Evolutionary conservation across 2,113 vertebrate species (phyloP).

Genomic region (Ascaphus truei): DNA sequence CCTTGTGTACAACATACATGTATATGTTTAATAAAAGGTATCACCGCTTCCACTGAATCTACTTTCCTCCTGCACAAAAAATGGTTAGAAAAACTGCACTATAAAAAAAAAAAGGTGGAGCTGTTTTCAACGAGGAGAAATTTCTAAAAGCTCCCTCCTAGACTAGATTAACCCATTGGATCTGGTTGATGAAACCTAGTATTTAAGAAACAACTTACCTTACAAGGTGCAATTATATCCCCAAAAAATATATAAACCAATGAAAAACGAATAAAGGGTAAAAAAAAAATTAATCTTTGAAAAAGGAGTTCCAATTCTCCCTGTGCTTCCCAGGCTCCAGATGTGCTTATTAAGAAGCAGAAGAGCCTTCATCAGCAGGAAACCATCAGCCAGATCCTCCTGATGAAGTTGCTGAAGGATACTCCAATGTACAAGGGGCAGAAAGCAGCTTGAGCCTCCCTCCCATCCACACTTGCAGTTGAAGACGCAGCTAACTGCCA

Average conservation of each 20-base stretch:
- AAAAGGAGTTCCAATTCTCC: neutral
- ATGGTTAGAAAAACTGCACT: neutral
- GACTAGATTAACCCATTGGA: neutral
- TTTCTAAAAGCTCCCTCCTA: neutral
- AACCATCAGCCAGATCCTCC: neutral
- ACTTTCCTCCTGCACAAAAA: too few species aligned
- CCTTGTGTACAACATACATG: neutral
- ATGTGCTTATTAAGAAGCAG: too few species aligned
- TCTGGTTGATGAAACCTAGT: too few species aligned
- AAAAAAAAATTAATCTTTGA: neutral
- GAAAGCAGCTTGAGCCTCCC: neutral
- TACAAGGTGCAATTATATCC: neutral
- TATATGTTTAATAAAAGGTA: neutral
- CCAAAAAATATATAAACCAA: neutral
- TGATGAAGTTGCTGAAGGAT: neutral
- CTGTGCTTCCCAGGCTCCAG: neutral
- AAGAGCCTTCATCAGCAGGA: neutral
- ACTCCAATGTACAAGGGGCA: neutral
- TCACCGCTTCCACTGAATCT: neutral
- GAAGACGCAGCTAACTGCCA: conserved; percentile 8
- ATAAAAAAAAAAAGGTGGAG: conserved; percentile 17
- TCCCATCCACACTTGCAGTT: neutral
- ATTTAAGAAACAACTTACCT: conserved; percentile 14
- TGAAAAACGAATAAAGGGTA: neutral
- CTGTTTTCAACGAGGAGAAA: neutral